Evolutionary conservation across 2,888 invertebrate species (phyloP).

Genomic region (Germaria angustata): DNA sequence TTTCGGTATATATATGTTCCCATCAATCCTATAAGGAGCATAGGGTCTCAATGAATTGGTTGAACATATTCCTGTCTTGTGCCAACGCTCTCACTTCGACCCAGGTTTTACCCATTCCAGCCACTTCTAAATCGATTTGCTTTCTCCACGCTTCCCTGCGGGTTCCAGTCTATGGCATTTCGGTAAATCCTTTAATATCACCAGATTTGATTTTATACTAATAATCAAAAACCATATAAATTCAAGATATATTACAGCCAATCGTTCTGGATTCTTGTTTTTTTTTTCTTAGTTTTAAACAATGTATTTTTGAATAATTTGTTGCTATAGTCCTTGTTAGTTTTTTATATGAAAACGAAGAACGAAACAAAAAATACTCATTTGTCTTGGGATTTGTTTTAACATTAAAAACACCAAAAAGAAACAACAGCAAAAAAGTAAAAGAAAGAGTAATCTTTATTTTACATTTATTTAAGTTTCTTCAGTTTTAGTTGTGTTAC

Average conservation of each 20-base stretch:
- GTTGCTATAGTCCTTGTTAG: constrained; percentile 16
- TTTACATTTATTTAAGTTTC: constrained; percentile 64
- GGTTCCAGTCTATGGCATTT: neutral
- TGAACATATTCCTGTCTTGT: too few species aligned
- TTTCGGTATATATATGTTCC: too few species aligned
- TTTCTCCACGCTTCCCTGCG: too few species aligned
- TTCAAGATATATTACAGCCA: constrained; percentile 48
- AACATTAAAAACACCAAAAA: constrained; percentile 57
- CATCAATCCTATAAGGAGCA: too few species aligned
- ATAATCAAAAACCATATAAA: neutral
- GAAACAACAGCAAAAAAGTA: neutral
- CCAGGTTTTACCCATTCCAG: too few species aligned
- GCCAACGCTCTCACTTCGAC: too few species aligned
- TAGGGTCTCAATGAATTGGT: too few species aligned
- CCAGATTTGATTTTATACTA: neutral
- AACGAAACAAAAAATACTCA: constrained; percentile 48
- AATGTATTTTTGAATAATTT: constrained; percentile 53
- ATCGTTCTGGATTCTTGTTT: constrained; percentile 48
- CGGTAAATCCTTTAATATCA: neutral
- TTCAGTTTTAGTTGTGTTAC: constrained; percentile 19
- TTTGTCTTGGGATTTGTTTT: constrained; percentile 68
- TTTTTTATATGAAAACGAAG: constrained; percentile 20
- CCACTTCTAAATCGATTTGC: too few species aligned
- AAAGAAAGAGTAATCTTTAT: constrained; percentile 62
- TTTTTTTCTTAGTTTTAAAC: constrained; percentile 7